These are phyloP conservation scores for Hydrochoerus hydrochaeris DNA, from an alignment of 2,113 vertebrate genomes.

Conservation along the genomic window DNA sequence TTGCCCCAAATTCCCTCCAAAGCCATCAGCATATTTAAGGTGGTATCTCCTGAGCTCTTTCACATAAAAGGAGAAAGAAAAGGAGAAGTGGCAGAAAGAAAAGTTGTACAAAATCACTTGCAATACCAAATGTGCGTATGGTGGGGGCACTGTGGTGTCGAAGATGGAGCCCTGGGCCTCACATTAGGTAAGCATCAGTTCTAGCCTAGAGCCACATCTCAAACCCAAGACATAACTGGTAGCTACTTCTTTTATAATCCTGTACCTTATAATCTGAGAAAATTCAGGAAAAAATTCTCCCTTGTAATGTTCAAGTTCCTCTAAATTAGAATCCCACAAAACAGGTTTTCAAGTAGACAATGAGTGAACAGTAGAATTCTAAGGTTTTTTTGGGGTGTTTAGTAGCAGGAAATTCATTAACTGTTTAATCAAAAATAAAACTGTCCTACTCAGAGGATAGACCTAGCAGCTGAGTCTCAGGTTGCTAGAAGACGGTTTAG, in stretches of 20 bases:
- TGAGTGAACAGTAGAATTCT: neutral
- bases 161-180: neutral
- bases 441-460: neutral
- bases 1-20: neutral
- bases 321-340: neutral
- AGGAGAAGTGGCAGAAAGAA: neutral
- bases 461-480: neutral
- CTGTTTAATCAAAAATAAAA: neutral
- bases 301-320: neutral
- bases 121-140: neutral
- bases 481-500: neutral
- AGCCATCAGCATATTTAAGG: neutral
- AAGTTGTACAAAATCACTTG: neutral
- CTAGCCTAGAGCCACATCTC: neutral
- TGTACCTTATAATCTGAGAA: neutral
- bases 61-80: neutral
- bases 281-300: neutral
- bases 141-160: neutral
- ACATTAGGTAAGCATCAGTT: neutral
- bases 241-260: neutral
- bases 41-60: neutral
- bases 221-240: neutral
- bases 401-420: neutral
- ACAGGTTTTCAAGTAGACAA: neutral
- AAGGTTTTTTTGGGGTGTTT: neutral